Percentiles rank a stretch among this genome's conserved stretches.
Evolutionary conservation across 2,888 invertebrate genomes (phyloP).

Genomic region (Ophraella communa): DNA sequence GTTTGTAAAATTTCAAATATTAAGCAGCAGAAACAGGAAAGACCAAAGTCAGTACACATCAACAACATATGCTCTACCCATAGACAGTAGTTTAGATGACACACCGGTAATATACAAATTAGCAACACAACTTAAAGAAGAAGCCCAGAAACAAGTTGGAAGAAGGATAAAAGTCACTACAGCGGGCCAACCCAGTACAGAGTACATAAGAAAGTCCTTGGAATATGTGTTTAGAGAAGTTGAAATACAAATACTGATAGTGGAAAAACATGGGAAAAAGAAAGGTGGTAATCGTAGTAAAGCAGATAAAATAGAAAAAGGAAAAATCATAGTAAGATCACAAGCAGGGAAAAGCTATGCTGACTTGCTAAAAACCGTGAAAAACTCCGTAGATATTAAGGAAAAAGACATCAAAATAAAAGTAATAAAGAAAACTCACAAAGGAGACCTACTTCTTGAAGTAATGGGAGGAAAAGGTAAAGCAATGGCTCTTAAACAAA

Average conservation of each 20-base stretch:
- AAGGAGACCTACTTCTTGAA: conserved; percentile 10
- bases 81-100: neutral
- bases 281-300: neutral
- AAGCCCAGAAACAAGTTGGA: neutral
- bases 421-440: conserved; percentile 8
- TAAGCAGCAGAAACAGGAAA: too few species aligned
- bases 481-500: conserved; percentile 15
- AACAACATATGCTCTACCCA: too few species aligned
- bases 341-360: conserved; percentile 10
- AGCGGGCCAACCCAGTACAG: neutral
- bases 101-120: neutral
- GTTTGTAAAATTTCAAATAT: too few species aligned
- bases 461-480: conserved; percentile 10
- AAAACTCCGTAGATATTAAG: conserved; percentile 9
- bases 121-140: conserved; percentile 3
- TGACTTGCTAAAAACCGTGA: neutral
- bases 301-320: neutral
- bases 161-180: neutral
- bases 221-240: too few species aligned
- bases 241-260: too few species aligned
- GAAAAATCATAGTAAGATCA: neutral
- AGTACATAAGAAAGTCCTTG: too few species aligned
- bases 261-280: neutral
- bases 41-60: too few species aligned
- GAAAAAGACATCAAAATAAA: conserved; percentile 11